These are phyloP conservation scores for Triops cancriformis DNA, from an alignment of 1,140 invertebrate species.

Conservation along the genomic window DNA sequence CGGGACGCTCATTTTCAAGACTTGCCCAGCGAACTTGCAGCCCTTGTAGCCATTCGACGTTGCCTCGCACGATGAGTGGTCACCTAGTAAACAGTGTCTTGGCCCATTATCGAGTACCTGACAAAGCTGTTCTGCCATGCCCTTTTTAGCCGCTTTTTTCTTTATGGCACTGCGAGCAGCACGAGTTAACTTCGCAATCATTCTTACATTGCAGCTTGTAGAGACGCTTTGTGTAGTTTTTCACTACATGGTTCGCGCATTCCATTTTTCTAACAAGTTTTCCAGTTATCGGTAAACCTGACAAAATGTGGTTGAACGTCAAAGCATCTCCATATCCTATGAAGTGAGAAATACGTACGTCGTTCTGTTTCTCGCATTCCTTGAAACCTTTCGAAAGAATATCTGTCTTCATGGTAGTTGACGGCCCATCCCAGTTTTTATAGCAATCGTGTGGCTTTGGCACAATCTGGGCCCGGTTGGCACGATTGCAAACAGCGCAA, in stretches of 20 bases:
- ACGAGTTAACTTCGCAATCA: neutral
- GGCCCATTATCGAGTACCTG: neutral
- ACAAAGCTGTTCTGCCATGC: neutral
- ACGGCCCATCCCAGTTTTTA: no score
- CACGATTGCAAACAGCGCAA: constrained; percentile 32
- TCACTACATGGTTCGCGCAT: constrained; percentile 36
- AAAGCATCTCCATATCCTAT: constrained; percentile 40
- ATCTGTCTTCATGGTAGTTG: constrained; percentile 42
- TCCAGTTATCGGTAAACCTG: constrained; percentile 27
- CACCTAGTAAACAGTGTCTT: neutral
- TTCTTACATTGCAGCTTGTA: neutral
- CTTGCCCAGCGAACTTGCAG: neutral
- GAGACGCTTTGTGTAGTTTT: constrained; percentile 36
- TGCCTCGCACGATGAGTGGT: neutral
- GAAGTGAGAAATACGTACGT: constrained; percentile 36
- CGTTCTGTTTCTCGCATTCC: constrained; percentile 34
- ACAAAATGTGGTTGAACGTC: constrained; percentile 32
- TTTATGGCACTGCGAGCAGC: neutral
- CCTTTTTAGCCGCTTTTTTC: neutral
- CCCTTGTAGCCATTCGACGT: neutral
- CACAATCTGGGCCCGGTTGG: neutral
- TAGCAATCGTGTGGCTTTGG: neutral
- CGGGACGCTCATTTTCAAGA: neutral
- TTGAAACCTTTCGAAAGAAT: constrained; percentile 40
- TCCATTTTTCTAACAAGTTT: constrained; percentile 32